Evolutionary conservation across 1,140 invertebrate genomes (phyloP).

Genomic region (Lordiphosa collinella): DNA sequence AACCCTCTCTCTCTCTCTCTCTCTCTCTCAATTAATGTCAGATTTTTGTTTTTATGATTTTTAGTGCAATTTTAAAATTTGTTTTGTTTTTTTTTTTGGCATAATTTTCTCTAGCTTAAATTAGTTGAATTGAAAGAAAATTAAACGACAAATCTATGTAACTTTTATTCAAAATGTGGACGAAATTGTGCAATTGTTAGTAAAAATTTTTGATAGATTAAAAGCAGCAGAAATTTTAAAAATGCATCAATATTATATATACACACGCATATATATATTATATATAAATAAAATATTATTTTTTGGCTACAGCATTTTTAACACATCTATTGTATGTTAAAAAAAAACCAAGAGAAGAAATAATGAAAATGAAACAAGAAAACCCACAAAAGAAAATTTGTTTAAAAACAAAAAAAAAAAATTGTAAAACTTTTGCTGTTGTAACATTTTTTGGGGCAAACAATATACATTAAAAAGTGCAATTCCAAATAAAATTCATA

Average conservation of each 20-base stretch:
- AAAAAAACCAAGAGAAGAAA: conserved; percentile 18
- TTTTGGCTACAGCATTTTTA: conserved; percentile 66
- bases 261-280: conserved; percentile 28
- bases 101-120: conserved; percentile 70
- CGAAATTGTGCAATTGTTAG: conserved; percentile 71
- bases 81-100: conserved; percentile 36
- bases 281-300: conserved; percentile 47
- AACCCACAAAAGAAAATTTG: conserved; percentile 52
- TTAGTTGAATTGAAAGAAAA: conserved; percentile 67
- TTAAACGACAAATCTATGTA: conserved; percentile 30
- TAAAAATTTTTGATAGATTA: conserved; percentile 50
- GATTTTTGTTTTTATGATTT: conserved; percentile 50
- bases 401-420: conserved; percentile 32
- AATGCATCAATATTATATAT: conserved; percentile 15
- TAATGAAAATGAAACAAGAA: conserved; percentile 18
- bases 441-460: conserved; percentile 50
- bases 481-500: conserved; percentile 68
- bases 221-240: conserved; percentile 29
- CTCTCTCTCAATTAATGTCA: background rate
- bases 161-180: conserved; percentile 54
- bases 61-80: conserved; percentile 57
- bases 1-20: no score
- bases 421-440: conserved; percentile 67
- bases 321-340: conserved; percentile 43
- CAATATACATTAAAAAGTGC: conserved; percentile 35